Evolutionary conservation across 2,113 vertebrate species (phyloP).

Genomic region (Paramisgurnus dabryanus): DNA sequence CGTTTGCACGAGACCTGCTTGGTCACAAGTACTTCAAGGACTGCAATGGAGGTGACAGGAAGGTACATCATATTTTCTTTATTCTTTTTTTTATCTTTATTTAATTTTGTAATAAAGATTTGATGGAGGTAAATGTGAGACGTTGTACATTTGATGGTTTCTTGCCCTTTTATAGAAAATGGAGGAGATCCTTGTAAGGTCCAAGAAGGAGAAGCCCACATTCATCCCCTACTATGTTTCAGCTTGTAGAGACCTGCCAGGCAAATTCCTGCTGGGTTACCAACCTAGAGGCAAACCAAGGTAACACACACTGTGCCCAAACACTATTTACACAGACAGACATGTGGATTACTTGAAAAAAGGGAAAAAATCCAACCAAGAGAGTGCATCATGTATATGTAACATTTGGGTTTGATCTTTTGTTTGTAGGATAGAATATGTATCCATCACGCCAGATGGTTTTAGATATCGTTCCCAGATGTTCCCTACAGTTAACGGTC

Average conservation of each 20-base stretch:
- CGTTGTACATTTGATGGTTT: background rate
- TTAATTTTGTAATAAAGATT: too few species aligned
- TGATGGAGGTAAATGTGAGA: background rate
- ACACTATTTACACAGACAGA: background rate
- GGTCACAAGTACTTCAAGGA: conserved; percentile 97
- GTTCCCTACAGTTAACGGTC: conserved; percentile 92
- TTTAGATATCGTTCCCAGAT: conserved; percentile 96
- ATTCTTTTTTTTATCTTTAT: too few species aligned
- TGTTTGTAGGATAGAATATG: conserved; percentile 87
- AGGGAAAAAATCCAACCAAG: too few species aligned
- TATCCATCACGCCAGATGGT: conserved; percentile 95
- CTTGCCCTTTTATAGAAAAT: conserved; percentile 82
- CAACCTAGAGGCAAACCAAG: conserved; percentile 96
- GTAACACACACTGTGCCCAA: conserved; percentile 65
- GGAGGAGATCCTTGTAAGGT: conserved; percentile 89
- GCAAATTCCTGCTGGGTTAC: conserved; percentile 96
- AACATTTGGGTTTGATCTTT: background rate
- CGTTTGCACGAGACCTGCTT: conserved; percentile 93
- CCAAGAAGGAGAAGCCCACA: conserved; percentile 96
- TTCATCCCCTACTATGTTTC: conserved; percentile 97
- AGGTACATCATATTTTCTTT: conserved; percentile 71
- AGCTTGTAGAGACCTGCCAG: conserved; percentile 93
- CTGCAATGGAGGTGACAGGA: conserved; percentile 86
- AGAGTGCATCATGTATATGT: background rate
- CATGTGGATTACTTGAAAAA: too few species aligned